phyloP scores from a whole-genome alignment of 2,888 invertebrate genomes.

The Ectropis crepuscularia region DNA sequence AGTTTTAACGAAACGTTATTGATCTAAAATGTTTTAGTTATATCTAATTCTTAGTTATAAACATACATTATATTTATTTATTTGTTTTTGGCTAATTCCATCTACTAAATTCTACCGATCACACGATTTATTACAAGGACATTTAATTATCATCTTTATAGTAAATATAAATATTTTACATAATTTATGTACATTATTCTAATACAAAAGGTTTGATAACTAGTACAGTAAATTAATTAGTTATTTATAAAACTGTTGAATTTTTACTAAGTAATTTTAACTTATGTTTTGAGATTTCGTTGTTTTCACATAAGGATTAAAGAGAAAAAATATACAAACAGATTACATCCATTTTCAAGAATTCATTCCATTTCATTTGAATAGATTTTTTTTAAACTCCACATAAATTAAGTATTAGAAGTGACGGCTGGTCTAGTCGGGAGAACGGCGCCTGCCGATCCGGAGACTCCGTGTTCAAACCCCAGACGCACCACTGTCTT shows the following conservation, averaged over 20 bases:
- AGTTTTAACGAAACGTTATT: slow-evolving; percentile 8
- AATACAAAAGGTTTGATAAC: slow-evolving; percentile 19
- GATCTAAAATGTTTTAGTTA: slow-evolving; percentile 15
- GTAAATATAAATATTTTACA: slow-evolving; percentile 51
- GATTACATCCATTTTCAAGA: too few species aligned
- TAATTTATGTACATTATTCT: slow-evolving; percentile 56
- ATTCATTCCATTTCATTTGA: too few species aligned
- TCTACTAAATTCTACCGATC: slow-evolving; percentile 69
- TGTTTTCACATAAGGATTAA: slow-evolving; percentile 12
- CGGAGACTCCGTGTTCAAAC: too few species aligned
- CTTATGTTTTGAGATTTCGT: slow-evolving; percentile 15
- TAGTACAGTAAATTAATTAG: slow-evolving; percentile 14
- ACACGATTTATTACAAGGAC: slow-evolving; percentile 71
- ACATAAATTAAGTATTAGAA: too few species aligned
- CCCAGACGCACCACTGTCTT: too few species aligned
- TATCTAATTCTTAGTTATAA: slow-evolving; percentile 11
- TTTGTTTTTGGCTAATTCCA: slow-evolving; percentile 54
- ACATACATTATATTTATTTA: slow-evolving; percentile 16
- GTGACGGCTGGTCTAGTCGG: too few species aligned
- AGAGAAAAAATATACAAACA: too few species aligned
- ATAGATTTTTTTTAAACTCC: too few species aligned
- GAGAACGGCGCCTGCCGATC: too few species aligned
- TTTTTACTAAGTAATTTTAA: not conserved
- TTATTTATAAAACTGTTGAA: too few species aligned
- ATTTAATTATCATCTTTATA: slow-evolving; percentile 52